Evolutionary conservation across 2,888 invertebrate genomes (phyloP), one percentile per base, ranked within the genome.

Genomic region (Trachelus iudaicus): DNA sequence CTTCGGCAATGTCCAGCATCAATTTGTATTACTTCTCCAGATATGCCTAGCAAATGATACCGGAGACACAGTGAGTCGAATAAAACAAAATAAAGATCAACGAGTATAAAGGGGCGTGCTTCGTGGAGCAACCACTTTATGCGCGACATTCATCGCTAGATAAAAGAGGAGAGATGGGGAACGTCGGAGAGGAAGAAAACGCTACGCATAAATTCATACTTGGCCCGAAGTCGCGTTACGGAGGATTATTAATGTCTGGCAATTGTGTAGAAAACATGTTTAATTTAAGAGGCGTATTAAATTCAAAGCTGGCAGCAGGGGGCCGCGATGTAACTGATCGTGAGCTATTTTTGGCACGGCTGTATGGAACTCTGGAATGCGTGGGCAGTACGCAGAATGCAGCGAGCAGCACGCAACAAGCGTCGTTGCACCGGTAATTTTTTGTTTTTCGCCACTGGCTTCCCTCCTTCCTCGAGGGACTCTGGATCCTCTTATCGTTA

Each of bases 1-100:
- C 87, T 89, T 76, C 90, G 89, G 81, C 92, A 92, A 73, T 89
- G 89, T 13, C 92, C 92, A 9, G 89, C 87, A 77, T 92, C 92
- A 73, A 92, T 87, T 77, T 88, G 86, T 34, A 92, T 90, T 4
- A 89, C 83, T 80, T 92, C 90, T 3, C 91, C 91, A 6, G 91
- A 91, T 81, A 91, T 89, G 37, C 89, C 92, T 92, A 82, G 68
- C 83, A 84, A 77, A 75, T 77, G 76, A 56, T 56, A 56, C 56
- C 56, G 23, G 56, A 15, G 56, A 9, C 6, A 56, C 0, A 9
- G 56, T 56, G 71, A 75, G 35, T 40, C 35, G 13, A 69, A 34
- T 69, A 69, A 34, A 71, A n/a, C 40, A 73, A 56, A 37, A 34
- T 33, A 56, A 40, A 40, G 1, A 3, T 56, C 13, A 74, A 33